Evolutionary conservation across 2,113 vertebrate species (phyloP).

Genomic region (Serilophus lunatus): DNA sequence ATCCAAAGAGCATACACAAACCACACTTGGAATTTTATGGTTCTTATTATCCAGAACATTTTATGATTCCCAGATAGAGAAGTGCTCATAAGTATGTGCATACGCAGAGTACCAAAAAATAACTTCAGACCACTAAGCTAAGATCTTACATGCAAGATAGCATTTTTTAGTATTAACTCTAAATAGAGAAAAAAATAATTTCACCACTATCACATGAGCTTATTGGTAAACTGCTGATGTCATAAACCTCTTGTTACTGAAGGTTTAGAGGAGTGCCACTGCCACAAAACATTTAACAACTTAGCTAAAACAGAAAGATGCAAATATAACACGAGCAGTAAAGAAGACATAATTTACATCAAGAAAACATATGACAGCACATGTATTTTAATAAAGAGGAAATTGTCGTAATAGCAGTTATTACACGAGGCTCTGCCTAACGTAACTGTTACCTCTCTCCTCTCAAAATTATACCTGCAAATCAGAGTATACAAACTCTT

Average conservation of each 20-base stretch:
- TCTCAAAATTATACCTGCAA: not conserved
- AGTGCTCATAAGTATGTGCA: not conserved
- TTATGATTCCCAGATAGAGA: not conserved
- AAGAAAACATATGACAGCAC: not conserved
- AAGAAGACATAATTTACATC: not conserved
- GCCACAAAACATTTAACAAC: not conserved
- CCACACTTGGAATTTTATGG: not conserved
- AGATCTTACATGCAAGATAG: not conserved
- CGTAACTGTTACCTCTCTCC: not conserved
- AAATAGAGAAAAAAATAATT: not conserved
- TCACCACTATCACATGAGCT: not conserved
- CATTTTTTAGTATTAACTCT: too few relatives aligned
- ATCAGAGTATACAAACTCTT: not conserved
- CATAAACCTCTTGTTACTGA: not conserved
- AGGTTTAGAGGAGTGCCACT: not conserved
- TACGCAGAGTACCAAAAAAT: not conserved
- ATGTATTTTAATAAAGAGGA: not conserved
- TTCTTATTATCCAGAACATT: not conserved
- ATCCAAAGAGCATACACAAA: not conserved
- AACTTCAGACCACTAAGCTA: not conserved
- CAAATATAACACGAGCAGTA: not conserved
- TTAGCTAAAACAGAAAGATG: not conserved
- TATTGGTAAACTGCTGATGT: rapidly evolving
- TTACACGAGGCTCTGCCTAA: not conserved
- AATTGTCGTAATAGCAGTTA: not conserved